Evolutionary conservation across 64 coral and sea anemone genomes (phyloP).

Genomic region (Stichodactyla mertensii): DNA sequence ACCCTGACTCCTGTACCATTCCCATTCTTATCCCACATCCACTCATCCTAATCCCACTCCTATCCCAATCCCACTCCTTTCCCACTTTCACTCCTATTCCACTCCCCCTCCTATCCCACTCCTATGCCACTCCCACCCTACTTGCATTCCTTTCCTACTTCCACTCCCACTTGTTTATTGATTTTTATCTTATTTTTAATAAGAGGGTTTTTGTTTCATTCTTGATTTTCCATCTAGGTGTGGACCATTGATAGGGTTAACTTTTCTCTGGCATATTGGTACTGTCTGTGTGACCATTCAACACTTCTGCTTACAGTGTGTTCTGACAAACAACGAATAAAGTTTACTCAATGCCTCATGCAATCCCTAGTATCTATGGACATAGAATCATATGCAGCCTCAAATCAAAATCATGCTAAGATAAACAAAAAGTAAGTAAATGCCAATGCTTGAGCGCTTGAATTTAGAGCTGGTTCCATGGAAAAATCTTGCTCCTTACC

Average conservation of each 20-base stretch:
- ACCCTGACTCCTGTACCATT: no score
- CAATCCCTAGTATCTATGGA: background rate
- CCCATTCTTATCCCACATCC: no score
- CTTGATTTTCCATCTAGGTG: background rate
- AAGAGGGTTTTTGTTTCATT: background rate
- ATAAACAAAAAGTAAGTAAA: background rate
- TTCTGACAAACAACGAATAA: conserved; percentile 27
- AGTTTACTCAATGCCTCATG: conserved; percentile 20
- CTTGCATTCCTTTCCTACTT: no score
- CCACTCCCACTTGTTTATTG: no score
- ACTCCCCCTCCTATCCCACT: no score
- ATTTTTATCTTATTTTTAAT: background rate
- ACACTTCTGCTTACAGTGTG: conserved; percentile 29
- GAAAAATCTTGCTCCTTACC: no score
- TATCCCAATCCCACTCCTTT: no score
- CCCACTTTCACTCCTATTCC: no score
- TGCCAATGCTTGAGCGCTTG: no score
- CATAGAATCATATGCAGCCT: background rate
- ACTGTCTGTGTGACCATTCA: conserved; percentile 20
- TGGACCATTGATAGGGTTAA: conserved; percentile 16
- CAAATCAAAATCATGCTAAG: background rate
- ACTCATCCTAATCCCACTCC: no score
- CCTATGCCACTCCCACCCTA: no score
- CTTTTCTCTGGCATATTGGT: conserved; percentile 30
- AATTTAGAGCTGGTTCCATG: no score